A percentile compares a stretch with the other conserved stretches of the same genome.
phyloP scores from a whole-genome alignment of 1,140 invertebrate genomes.

The Helicoverpa zea region DNA sequence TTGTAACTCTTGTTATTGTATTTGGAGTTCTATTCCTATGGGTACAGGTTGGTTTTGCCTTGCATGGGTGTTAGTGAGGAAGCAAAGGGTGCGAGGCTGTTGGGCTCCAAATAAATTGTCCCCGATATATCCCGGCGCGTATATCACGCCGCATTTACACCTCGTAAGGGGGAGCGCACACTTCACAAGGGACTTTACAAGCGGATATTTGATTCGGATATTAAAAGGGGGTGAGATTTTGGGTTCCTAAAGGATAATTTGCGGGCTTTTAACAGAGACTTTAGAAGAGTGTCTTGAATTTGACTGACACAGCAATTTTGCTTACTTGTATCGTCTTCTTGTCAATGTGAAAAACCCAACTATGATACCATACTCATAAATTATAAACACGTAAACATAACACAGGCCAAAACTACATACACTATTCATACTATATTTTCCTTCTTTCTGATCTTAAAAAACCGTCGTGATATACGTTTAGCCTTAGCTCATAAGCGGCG shows the following conservation, averaged over 20 bases:
- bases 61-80: slow-evolving; percentile 30
- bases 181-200: slow-evolving; percentile 26
- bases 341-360: background rate
- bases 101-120: slow-evolving; percentile 80
- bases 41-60: slow-evolving; percentile 24
- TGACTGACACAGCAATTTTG: background rate
- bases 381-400: too few species aligned
- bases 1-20: background rate
- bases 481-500: slow-evolving; percentile 73
- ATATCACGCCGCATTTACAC: slow-evolving; percentile 81
- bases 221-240: background rate
- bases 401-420: too few species aligned
- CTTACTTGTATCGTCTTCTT: background rate
- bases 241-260: background rate
- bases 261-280: background rate
- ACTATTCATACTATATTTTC: too few species aligned
- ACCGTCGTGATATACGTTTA: slow-evolving; percentile 52
- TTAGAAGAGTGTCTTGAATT: background rate
- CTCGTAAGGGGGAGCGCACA: slow-evolving; percentile 64
- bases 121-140: slow-evolving; percentile 78
- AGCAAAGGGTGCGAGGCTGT: slow-evolving; percentile 58
- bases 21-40: background rate
- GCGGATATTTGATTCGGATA: slow-evolving; percentile 6
- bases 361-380: too few species aligned
- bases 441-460: background rate